Conservation (phyloP, 2,797 vertebrate species). For the Zalophus californianus region DNA sequence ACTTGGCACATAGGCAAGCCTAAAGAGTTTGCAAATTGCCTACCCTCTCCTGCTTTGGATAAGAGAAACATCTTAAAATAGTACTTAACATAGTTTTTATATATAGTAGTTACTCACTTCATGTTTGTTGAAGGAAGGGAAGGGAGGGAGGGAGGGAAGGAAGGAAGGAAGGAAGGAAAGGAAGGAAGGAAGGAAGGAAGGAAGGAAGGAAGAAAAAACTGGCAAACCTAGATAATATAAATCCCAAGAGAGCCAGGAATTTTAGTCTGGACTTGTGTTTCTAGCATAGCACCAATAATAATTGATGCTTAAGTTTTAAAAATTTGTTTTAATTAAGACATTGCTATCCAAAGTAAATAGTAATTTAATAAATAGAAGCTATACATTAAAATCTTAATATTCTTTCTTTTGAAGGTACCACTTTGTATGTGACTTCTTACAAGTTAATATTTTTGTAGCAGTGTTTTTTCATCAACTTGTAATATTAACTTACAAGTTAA, state of each 20-base stretch:
- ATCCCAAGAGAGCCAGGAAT: slow-evolving; percentile 23
- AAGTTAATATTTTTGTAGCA: slow-evolving; percentile 48
- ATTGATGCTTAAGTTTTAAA: not conserved
- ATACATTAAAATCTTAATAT: slow-evolving; percentile 56
- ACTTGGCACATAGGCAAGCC: slow-evolving; percentile 27
- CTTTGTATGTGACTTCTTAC: not conserved
- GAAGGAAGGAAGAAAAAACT: not conserved
- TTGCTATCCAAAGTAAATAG: slow-evolving; percentile 25
- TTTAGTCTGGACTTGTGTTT: slow-evolving; percentile 38
- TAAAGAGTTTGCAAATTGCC: slow-evolving; percentile 45
- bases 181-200: not conserved
- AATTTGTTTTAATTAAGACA: slow-evolving; percentile 6
- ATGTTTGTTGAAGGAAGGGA: not conserved
- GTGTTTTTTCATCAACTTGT: slow-evolving; percentile 29
- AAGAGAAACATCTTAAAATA: slow-evolving; percentile 60
- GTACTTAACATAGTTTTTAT: not conserved
- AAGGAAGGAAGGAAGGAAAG: not conserved
- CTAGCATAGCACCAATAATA: not conserved
- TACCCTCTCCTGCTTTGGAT: not conserved
- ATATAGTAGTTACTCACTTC: slow-evolving; percentile 2
- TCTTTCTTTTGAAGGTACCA: not conserved
- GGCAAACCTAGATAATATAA: slow-evolving; percentile 11
- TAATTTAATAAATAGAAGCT: slow-evolving; percentile 35
- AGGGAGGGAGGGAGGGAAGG: not conserved
- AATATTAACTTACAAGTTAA: slow-evolving; percentile 21